These are phyloP conservation scores for Micrastur ruficollis DNA, from an alignment of 2,797 vertebrate genomes.

Conservation along the genomic window DNA sequence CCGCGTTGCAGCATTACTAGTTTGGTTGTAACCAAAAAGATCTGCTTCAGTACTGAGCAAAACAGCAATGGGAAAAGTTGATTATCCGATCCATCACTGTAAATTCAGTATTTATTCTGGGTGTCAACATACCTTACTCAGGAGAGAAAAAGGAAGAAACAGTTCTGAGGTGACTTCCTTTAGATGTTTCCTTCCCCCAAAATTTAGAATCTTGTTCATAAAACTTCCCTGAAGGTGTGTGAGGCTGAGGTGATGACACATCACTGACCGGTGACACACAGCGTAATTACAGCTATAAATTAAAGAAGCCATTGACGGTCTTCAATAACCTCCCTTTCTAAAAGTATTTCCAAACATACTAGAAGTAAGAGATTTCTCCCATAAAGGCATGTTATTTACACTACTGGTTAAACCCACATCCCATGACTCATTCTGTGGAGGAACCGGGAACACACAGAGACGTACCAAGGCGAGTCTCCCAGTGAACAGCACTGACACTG, in stretches of 20 bases:
- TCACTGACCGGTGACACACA: not conserved
- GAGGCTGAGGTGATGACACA: not conserved
- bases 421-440: not conserved
- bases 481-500: fast-evolving
- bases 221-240: not conserved
- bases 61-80: not conserved
- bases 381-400: not conserved
- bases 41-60: not conserved
- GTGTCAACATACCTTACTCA: not conserved
- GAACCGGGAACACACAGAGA: not conserved
- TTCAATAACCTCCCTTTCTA: not conserved
- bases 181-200: not conserved
- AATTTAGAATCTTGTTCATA: not conserved
- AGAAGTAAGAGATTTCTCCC: not conserved
- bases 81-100: not conserved
- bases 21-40: not conserved
- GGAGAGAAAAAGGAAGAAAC: not conserved
- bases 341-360: not conserved
- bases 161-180: not conserved
- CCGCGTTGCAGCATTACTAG: not conserved
- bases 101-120: not conserved
- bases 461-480: fast-evolving
- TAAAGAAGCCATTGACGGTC: not conserved
- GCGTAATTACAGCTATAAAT: not conserved
- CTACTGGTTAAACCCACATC: not conserved